Conservation (phyloP, 1,140 invertebrate genomes). For the Diachasmimorpha longicaudata region DNA sequence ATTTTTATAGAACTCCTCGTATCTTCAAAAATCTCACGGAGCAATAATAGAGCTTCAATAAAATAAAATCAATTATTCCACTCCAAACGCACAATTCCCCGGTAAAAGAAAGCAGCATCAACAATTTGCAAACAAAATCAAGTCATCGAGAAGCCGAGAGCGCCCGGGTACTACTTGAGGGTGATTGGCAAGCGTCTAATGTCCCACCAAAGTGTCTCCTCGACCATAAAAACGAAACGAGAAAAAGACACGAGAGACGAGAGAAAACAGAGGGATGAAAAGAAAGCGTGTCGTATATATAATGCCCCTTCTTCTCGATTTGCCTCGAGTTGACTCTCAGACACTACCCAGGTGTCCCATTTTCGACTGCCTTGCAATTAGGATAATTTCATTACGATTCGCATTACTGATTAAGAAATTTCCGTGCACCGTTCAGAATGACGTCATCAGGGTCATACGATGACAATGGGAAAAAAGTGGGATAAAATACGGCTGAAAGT, state of each 20-base stretch:
- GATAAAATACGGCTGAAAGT: neutral
- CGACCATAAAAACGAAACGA: conserved; percentile 29
- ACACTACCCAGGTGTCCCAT: neutral
- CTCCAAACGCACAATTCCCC: neutral
- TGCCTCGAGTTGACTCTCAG: neutral
- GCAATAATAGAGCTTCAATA: too few relatives aligned
- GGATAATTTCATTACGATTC: conserved; percentile 1
- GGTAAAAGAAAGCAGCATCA: neutral
- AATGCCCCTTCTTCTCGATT: neutral
- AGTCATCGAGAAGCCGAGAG: neutral
- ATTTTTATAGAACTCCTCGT: too few relatives aligned
- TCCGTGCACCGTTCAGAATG: neutral
- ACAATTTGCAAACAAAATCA: neutral
- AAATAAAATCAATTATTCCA: neutral
- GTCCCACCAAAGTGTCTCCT: conserved; percentile 26
- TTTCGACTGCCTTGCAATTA: neutral
- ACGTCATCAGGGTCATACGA: neutral
- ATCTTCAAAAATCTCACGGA: too few relatives aligned
- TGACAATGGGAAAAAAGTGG: neutral
- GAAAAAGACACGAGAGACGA: conserved; percentile 13
- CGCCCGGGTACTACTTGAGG: neutral
- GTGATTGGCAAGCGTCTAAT: conserved; percentile 34
- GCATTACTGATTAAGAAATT: conserved; percentile 36
- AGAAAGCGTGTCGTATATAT: neutral
- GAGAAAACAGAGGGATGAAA: neutral